phyloP scores from a whole-genome alignment of 2,797 vertebrate genomes.

The Spondyliosoma cantharus region DNA sequence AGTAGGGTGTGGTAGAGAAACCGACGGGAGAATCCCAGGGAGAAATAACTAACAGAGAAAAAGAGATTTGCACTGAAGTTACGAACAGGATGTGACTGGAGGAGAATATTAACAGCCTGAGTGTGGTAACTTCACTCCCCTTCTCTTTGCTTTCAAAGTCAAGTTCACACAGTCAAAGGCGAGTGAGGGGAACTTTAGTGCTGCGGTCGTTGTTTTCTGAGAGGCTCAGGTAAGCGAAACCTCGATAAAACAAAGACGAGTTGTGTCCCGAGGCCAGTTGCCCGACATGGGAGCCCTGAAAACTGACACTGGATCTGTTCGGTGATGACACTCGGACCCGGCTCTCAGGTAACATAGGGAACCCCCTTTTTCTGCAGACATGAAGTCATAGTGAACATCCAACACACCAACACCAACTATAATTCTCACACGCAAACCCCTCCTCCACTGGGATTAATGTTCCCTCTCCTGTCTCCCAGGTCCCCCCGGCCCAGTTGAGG shows the following conservation, averaged over 20 bases:
- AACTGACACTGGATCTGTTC: constrained; percentile 70
- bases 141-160: constrained; percentile 70
- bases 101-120: constrained; percentile 65
- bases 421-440: constrained; percentile 20
- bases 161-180: constrained; percentile 73
- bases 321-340: constrained; percentile 45
- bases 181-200: constrained; percentile 52
- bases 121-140: constrained; percentile 53
- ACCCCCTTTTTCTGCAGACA: constrained; percentile 55
- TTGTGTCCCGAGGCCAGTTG: constrained; percentile 65
- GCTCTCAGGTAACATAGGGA: constrained; percentile 69
- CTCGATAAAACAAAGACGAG: constrained; percentile 68
- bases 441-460: constrained; percentile 65
- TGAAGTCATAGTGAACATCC: constrained; percentile 60
- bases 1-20: constrained; percentile 25
- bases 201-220: constrained; percentile 49
- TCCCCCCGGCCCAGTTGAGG: constrained; percentile 75
- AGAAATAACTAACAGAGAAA: constrained; percentile 43
- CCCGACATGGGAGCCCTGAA: constrained; percentile 55
- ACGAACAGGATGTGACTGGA: constrained; percentile 49
- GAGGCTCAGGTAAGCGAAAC: constrained; percentile 61
- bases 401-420: constrained; percentile 8
- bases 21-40: constrained; percentile 28
- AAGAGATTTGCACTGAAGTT: constrained; percentile 35
- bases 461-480: constrained; percentile 58